Conservation (phyloP, 2,797 vertebrate species). For the Orestias chungarensis region DNA sequence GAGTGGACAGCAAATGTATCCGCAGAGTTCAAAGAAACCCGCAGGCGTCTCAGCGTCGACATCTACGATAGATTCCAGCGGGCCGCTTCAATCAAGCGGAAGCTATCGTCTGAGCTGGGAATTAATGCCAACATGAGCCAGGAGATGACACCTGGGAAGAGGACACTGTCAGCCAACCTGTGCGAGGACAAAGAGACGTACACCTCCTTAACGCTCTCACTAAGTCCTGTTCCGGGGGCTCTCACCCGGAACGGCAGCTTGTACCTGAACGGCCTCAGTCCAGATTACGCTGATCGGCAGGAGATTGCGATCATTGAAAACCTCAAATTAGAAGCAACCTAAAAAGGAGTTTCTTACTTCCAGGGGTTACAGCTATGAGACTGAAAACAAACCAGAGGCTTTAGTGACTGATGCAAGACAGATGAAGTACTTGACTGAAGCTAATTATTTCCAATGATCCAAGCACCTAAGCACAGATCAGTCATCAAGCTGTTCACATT, state of each 20-base stretch:
- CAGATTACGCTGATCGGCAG: constrained; percentile 86
- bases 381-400: constrained; percentile 16
- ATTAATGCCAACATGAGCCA: constrained; percentile 81
- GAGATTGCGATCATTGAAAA: constrained; percentile 91
- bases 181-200: constrained; percentile 88
- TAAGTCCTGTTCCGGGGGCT: constrained; percentile 63
- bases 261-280: constrained; percentile 96
- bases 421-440: constrained; percentile 14
- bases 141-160: constrained; percentile 92
- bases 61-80: constrained; percentile 98
- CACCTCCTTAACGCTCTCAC: constrained; percentile 83
- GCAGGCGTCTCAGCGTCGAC: constrained; percentile 93
- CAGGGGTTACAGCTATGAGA: not conserved
- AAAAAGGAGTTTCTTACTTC: constrained; percentile 1
- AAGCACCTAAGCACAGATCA: constrained; percentile 27
- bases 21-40: constrained; percentile 97
- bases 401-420: constrained; percentile 17
- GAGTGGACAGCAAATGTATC: constrained; percentile 99
- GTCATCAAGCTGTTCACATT: constrained; percentile 3
- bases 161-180: constrained; percentile 91
- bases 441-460: constrained; percentile 20
- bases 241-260: constrained; percentile 90
- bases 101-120: constrained; percentile 91
- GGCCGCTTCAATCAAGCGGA: constrained; percentile 95
- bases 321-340: constrained; percentile 79